Evolutionary conservation across 2,797 vertebrate species (phyloP).

Genomic region (Anomalospiza imberbis): DNA sequence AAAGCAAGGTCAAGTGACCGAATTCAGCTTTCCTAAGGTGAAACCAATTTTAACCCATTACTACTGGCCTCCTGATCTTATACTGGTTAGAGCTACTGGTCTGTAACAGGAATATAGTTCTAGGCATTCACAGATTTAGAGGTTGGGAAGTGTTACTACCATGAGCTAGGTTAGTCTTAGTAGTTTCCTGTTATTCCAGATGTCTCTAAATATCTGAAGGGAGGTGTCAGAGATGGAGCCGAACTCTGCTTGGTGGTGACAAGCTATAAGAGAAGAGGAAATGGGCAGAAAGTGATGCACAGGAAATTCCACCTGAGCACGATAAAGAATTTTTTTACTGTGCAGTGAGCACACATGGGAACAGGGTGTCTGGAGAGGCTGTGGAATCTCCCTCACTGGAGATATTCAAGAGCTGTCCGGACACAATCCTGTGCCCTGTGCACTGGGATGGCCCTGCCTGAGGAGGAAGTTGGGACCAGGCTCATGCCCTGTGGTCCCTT

Average conservation of each 20-base stretch:
- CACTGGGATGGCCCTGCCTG: neutral
- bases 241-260: rapidly evolving
- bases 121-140: neutral
- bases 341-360: rapidly evolving
- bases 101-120: neutral
- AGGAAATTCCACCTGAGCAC: neutral
- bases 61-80: neutral
- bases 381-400: neutral
- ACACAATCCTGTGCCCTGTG: neutral
- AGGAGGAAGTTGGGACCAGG: neutral
- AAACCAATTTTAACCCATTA: neutral
- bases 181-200: neutral
- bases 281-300: neutral
- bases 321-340: neutral
- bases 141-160: neutral
- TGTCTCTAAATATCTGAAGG: neutral
- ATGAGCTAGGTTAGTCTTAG: neutral
- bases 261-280: neutral
- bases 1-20: constrained; percentile 6
- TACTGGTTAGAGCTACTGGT: neutral
- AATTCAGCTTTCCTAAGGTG: neutral
- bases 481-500: neutral
- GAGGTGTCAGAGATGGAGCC: neutral
- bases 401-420: neutral
- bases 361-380: neutral